Evolutionary conservation across 2,113 vertebrate genomes (phyloP).

Genomic region (Puntigrus tetrazona): DNA sequence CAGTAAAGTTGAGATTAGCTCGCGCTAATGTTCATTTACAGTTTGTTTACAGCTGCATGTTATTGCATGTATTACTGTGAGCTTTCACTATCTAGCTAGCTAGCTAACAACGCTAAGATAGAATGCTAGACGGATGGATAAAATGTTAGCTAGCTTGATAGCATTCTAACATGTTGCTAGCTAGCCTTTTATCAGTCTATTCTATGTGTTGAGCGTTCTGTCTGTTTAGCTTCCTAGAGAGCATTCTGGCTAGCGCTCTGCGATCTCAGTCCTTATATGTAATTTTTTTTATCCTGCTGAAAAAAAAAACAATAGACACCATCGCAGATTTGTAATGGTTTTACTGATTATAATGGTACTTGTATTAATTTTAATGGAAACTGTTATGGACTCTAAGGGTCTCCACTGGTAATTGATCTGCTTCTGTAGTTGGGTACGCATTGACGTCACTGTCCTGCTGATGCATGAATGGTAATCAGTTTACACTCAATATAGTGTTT

Average conservation of each 20-base stretch:
- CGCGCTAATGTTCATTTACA: neutral
- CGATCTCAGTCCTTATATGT: no score
- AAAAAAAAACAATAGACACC: no score
- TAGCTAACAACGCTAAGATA: neutral
- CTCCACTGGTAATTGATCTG: no score
- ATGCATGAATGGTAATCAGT: no score
- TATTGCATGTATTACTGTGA: neutral
- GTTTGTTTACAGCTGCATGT: neutral
- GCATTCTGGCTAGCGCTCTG: neutral
- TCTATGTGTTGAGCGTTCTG: neutral
- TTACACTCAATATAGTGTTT: no score
- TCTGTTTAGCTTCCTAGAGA: neutral
- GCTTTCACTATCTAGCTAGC: neutral
- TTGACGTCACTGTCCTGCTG: no score
- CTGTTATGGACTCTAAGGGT: no score
- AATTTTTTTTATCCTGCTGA: no score
- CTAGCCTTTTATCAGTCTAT: neutral
- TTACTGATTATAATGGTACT: no score
- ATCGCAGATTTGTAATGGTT: no score
- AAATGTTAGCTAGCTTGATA: neutral
- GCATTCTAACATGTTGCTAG: neutral
- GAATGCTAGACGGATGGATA: neutral
- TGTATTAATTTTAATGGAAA: no score
- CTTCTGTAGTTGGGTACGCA: no score
- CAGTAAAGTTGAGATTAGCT: constrained; percentile 68